A percentile compares a stretch with the other conserved stretches of the same genome.
Evolutionary conservation across 2,113 vertebrate genomes (phyloP).

Genomic region (Gobiocypris rarus): DNA sequence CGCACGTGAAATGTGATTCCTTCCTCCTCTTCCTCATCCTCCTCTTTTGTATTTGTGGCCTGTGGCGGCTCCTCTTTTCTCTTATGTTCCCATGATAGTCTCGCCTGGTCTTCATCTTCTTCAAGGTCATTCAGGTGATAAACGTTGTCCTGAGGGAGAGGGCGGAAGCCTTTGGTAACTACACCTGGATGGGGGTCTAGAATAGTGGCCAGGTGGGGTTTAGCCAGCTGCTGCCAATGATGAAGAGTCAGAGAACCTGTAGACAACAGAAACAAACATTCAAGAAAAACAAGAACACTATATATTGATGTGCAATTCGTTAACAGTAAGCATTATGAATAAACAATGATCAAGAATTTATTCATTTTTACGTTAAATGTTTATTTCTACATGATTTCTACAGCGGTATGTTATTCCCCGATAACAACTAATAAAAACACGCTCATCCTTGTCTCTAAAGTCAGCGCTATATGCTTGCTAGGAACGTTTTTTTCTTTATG

Average conservation of each 20-base stretch:
- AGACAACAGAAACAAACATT: not conserved
- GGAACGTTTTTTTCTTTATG: no score
- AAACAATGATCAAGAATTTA: not conserved
- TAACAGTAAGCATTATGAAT: not conserved
- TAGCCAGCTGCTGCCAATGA: conserved; percentile 97
- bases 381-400: not conserved
- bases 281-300: not conserved
- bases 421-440: no score
- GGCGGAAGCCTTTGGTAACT: conserved; percentile 93
- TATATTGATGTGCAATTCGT: not conserved
- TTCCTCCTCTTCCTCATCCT: conserved; percentile 74
- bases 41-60: conserved; percentile 73
- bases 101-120: conserved; percentile 82
- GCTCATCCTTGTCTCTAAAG: no score
- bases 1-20: conserved; percentile 89
- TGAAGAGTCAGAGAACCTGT: conserved; percentile 95
- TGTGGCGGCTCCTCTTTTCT: not conserved
- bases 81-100: conserved; percentile 52
- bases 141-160: conserved; percentile 78
- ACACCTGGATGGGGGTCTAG: conserved; percentile 94
- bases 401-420: not conserved
- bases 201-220: conserved; percentile 93
- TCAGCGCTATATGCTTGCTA: no score
- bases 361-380: not conserved
- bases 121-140: conserved; percentile 91